A percentile compares a stretch with the other conserved stretches of the same genome.
Evolutionary conservation across 2,797 vertebrate species (phyloP).

Genomic region (Lagodon rhomboides): DNA sequence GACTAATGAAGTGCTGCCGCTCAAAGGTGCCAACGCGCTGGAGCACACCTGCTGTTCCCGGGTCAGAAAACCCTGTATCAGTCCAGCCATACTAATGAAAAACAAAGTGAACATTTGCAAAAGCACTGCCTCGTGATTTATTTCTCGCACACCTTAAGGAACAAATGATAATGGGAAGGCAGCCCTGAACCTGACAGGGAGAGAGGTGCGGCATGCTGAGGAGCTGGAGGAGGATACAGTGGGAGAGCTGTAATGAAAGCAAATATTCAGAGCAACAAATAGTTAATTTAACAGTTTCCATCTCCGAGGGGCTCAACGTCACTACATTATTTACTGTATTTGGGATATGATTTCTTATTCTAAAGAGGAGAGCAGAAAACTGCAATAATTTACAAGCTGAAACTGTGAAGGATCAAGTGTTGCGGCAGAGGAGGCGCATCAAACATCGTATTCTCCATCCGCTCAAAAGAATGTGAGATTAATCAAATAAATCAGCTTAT

Average conservation of each 20-base stretch:
- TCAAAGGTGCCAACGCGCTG: slow-evolving; percentile 55
- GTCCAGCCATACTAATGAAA: slow-evolving; percentile 64
- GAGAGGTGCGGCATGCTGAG: slow-evolving; percentile 33
- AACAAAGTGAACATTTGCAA: slow-evolving; percentile 55
- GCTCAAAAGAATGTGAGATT: slow-evolving; percentile 1
- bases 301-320: slow-evolving; percentile 24
- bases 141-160: slow-evolving; percentile 56
- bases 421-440: slow-evolving; percentile 3
- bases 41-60: slow-evolving; percentile 70
- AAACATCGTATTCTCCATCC: slow-evolving; percentile 8
- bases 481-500: slow-evolving; percentile 28
- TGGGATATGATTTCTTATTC: slow-evolving; percentile 37
- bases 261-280: slow-evolving; percentile 35
- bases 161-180: slow-evolving; percentile 55
- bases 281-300: slow-evolving; percentile 39
- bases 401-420: slow-evolving; percentile 24
- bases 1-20: slow-evolving; percentile 79
- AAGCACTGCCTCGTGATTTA: slow-evolving; percentile 47
- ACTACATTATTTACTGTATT: slow-evolving; percentile 49
- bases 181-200: slow-evolving; percentile 28
- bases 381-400: slow-evolving; percentile 31
- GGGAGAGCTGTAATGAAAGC: slow-evolving; percentile 22
- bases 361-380: slow-evolving; percentile 14
- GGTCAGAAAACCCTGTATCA: slow-evolving; percentile 70
- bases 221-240: neutral